Percentiles rank a stretch among this genome's conserved stretches.
phyloP scores from a whole-genome alignment of 2,113 vertebrate species.

The Nansenia antarctica region DNA sequence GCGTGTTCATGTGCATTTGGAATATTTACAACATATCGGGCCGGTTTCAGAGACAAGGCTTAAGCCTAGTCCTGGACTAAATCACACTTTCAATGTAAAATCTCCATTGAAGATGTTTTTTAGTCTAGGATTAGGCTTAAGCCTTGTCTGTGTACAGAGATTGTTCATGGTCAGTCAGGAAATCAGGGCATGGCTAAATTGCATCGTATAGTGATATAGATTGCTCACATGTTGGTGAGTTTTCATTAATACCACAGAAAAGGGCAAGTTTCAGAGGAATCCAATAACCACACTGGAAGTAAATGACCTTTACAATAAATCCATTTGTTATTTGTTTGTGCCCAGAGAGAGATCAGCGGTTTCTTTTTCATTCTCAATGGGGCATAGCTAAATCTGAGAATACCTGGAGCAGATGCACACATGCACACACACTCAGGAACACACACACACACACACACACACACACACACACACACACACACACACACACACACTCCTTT shows the following conservation, averaged over 20 bases:
- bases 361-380: constrained; percentile 35
- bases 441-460: too few relatives aligned
- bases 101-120: too few relatives aligned
- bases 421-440: neutral
- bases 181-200: neutral
- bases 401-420: neutral
- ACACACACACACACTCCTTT: too few relatives aligned
- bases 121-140: too few relatives aligned
- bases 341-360: constrained; percentile 29
- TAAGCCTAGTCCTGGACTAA: too few relatives aligned
- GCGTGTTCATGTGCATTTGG: too few relatives aligned
- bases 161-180: neutral
- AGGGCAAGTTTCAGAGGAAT: constrained; percentile 29
- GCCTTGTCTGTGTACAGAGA: too few relatives aligned
- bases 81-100: too few relatives aligned
- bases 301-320: constrained; percentile 57
- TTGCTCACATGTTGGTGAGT: neutral
- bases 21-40: too few relatives aligned
- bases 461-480: too few relatives aligned
- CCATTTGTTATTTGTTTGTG: constrained; percentile 20
- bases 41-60: too few relatives aligned
- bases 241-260: neutral
- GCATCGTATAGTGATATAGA: neutral
- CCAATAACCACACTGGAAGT: constrained; percentile 34
- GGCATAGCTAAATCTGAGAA: constrained; percentile 15